A percentile compares a stretch with the other conserved stretches of the same genome.
phyloP scores from a whole-genome alignment of 2,797 vertebrate species.

The Malacoctenus gilli region DNA sequence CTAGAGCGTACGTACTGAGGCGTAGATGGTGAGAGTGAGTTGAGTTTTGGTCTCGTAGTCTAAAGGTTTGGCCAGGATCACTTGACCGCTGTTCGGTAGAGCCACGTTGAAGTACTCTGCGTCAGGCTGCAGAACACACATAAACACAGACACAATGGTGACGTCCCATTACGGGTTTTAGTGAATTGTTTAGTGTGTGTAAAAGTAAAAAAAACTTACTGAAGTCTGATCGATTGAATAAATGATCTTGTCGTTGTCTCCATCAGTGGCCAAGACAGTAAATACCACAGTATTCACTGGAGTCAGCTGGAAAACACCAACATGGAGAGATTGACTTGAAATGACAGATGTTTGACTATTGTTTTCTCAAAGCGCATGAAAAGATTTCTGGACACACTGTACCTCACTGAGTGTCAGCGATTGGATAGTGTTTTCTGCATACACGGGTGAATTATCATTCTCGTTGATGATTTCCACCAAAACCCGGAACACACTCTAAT shows the following conservation, averaged over 20 bases:
- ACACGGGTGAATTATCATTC: conserved; percentile 83
- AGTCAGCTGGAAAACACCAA: conserved; percentile 74
- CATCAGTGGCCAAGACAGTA: conserved; percentile 80
- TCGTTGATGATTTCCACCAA: conserved; percentile 86
- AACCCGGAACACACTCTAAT: conserved; percentile 80
- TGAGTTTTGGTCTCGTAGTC: conserved; percentile 85
- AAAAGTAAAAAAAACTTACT: conserved; percentile 72
- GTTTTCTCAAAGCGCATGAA: background rate
- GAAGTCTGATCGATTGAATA: conserved; percentile 83
- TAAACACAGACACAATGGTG: conserved; percentile 6
- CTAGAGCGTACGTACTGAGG: conserved; percentile 70
- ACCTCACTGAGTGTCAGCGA: conserved; percentile 82
- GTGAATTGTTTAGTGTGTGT: background rate
- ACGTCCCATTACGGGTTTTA: background rate
- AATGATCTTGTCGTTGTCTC: conserved; percentile 82
- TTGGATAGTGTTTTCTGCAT: conserved; percentile 71
- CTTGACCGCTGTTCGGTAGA: conserved; percentile 85
- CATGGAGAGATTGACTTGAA: conserved; percentile 29
- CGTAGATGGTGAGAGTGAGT: conserved; percentile 81
- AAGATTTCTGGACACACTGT: conserved; percentile 15
- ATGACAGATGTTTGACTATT: background rate
- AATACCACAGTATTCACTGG: conserved; percentile 82
- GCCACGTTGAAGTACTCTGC: conserved; percentile 84
- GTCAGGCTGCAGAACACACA: conserved; percentile 78
- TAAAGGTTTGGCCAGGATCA: conserved; percentile 82